Percentiles rank a stretch among this genome's conserved stretches.
Evolutionary conservation across 2,888 invertebrate genomes (phyloP).

Genomic region (Arge pagana): DNA sequence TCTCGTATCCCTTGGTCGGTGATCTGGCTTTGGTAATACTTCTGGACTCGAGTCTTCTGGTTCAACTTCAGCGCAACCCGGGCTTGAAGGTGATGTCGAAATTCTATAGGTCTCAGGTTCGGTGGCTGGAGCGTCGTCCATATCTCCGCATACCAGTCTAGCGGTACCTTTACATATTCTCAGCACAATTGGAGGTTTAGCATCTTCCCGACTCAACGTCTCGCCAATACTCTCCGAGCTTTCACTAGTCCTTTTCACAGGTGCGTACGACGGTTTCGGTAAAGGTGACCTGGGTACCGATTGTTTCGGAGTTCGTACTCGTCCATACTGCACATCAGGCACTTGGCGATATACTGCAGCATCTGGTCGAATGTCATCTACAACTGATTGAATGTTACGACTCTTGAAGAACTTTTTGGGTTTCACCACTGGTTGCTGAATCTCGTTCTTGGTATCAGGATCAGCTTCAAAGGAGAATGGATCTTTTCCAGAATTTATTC

Average conservation of each 20-base stretch:
- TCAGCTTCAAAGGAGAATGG: conserved; percentile 56
- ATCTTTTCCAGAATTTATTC: conserved; percentile 48
- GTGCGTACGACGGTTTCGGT: conserved; percentile 48
- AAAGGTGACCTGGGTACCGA: conserved; percentile 31
- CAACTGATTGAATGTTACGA: conserved; percentile 66
- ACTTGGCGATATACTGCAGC: conserved; percentile 50
- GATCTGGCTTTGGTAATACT: conserved; percentile 11
- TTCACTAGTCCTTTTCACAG: conserved; percentile 53
- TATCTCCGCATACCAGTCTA: conserved; percentile 59
- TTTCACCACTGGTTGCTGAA: conserved; percentile 66
- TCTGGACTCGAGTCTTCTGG: conserved; percentile 22
- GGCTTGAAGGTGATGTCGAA: conserved; percentile 43
- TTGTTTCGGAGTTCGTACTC: conserved; percentile 40
- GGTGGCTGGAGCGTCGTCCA: conserved; percentile 37
- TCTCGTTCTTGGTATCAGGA: conserved; percentile 60
- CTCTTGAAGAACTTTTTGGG: conserved; percentile 92
- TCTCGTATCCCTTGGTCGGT: conserved; percentile 24
- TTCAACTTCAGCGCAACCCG: conserved; percentile 41
- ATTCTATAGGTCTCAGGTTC: conserved; percentile 48
- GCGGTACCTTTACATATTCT: conserved; percentile 81
- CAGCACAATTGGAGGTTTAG: conserved; percentile 80
- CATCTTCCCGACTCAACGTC: conserved; percentile 44
- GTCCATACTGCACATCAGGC: conserved; percentile 51
- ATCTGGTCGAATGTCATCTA: conserved; percentile 52
- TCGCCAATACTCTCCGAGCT: conserved; percentile 38